Conservation (phyloP, 2,113 vertebrate genomes). For the Mastomys natalensis region DNA sequence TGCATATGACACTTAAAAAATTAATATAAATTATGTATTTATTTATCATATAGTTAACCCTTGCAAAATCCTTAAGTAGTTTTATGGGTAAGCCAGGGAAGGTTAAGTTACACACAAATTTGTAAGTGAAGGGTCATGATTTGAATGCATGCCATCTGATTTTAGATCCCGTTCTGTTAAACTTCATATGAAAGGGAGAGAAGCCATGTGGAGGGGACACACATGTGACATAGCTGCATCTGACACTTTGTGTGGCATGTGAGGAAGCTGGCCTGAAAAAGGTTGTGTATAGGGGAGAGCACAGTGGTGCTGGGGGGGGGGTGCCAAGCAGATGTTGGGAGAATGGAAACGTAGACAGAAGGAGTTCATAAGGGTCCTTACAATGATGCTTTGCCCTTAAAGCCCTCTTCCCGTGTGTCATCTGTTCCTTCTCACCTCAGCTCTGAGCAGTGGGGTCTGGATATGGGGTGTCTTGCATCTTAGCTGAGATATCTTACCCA, state of each 20-base stretch:
- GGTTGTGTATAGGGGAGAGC: background rate
- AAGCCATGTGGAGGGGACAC: background rate
- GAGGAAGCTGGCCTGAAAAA: too few relatives aligned
- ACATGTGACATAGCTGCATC: background rate
- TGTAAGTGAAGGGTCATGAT: too few relatives aligned
- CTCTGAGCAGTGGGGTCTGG: background rate
- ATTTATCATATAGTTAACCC: background rate
- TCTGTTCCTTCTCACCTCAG: background rate
- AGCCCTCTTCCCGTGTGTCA: too few relatives aligned
- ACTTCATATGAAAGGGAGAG: background rate
- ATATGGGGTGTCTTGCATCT: background rate
- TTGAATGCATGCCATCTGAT: background rate
- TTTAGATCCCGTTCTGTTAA: background rate
- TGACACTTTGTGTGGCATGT: background rate
- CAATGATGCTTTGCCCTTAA: background rate
- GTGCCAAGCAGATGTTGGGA: background rate
- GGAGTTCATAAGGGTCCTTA: too few relatives aligned
- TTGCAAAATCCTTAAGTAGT: background rate
- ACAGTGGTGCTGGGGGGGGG: too few relatives aligned
- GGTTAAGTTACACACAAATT: background rate
- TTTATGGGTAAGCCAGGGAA: background rate
- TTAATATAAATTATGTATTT: background rate
- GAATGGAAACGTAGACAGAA: fast-evolving
- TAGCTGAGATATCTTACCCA: background rate
- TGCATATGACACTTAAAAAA: background rate